Conservation (phyloP, 2,113 vertebrate species). For the Eonycteris spelaea region DNA sequence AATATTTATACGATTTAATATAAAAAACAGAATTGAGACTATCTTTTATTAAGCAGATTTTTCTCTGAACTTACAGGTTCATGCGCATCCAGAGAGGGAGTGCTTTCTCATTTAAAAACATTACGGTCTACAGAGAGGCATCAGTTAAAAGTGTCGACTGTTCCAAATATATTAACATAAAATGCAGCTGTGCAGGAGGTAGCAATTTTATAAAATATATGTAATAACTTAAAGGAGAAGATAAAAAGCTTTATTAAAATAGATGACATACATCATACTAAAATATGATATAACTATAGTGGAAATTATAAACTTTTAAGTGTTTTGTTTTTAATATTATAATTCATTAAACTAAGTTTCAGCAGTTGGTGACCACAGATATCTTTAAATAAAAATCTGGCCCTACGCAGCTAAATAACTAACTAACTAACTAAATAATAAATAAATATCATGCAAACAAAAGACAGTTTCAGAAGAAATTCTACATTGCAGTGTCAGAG, state of each 20-base stretch:
- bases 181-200: background rate
- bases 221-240: too few species aligned
- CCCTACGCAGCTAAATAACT: background rate
- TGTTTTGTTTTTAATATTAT: too few species aligned
- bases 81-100: background rate
- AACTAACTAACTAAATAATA: too few species aligned
- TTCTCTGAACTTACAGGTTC: background rate
- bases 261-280: too few species aligned
- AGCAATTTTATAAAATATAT: background rate
- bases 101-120: background rate
- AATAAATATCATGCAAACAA: background rate
- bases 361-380: too few species aligned
- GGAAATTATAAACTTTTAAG: too few species aligned
- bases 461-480: background rate
- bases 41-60: background rate
- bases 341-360: too few species aligned
- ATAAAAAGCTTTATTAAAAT: too few species aligned
- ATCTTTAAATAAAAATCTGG: too few species aligned
- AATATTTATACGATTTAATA: constrained; percentile 2
- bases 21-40: background rate
- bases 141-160: background rate
- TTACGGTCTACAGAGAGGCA: background rate
- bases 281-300: too few species aligned
- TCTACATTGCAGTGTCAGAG: background rate
- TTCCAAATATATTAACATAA: constrained; percentile 20